Evolutionary conservation across 2,888 invertebrate species (phyloP), one percentile per base, ranked within the genome.

Genomic region (Stenoptilia bipunctidactyla): DNA sequence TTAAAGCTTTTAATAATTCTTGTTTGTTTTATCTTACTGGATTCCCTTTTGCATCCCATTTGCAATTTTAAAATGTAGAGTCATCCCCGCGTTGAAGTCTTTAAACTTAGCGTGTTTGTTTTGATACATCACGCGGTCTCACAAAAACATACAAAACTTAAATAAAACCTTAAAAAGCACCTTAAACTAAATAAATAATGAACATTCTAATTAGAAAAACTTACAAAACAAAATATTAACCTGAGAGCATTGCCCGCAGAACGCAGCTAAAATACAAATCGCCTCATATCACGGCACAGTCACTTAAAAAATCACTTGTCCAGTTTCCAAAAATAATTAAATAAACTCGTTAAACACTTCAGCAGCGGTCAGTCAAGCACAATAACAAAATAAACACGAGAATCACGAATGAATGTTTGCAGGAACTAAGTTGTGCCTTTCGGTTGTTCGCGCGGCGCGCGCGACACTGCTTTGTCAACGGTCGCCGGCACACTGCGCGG

Each of bases 211-310:
- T 60, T 55, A 59, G 65, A 66, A 64, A 57, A 59, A 30, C 30
- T 30, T 30, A 30, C 30, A 30, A 30, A 30, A 30, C 30, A 30
- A 70, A 72, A 72, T 71, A 69, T 63, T 66, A 76, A 83, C 83
- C 83, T 83, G 63, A 73, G 75, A 80, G 80, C 83, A 83, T 83
- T 73, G 82, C 83, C 83, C 69, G 83, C 73, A 67, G 82, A 70
- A 73, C 74, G 74, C 72, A 67, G 79, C 64, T 79, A 82, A 67
- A 64, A 69, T 63, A 61, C 66, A 58, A 58, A 65, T 63, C 68
- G 77, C 77, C 69, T 79, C 83, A 83, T 80, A 69, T 67, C 82
- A 77, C 75, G 34, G 74, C 74, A 59, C 62, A 75, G 73, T 70
- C 82, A 82, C 83, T 67, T 20, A 64, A 63, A 58, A 52, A 56